A percentile compares a stretch with the other conserved stretches of the same genome.
phyloP scores from a whole-genome alignment of 2,797 vertebrate genomes.

The Zenarchopterus dispar region DNA sequence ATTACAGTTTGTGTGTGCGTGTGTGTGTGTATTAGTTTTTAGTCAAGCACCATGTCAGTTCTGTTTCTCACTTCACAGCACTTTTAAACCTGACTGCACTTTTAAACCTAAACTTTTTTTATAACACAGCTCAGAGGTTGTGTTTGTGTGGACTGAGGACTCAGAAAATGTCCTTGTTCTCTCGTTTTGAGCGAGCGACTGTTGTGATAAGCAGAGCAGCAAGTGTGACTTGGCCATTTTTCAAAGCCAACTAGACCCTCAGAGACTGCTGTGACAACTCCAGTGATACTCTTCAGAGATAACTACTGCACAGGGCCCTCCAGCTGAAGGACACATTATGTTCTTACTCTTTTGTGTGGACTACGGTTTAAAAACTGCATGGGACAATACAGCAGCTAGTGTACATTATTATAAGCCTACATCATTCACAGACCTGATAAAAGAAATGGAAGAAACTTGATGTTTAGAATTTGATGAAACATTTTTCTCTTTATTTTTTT shows the following conservation, averaged over 20 bases:
- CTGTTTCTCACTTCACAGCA: not conserved
- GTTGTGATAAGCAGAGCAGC: constrained; percentile 51
- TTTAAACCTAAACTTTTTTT: not conserved
- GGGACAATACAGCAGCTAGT: not conserved
- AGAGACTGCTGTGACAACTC: constrained; percentile 18
- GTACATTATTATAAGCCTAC: constrained; percentile 12
- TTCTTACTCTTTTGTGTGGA: constrained; percentile 4
- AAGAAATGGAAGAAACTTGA: too few species aligned
- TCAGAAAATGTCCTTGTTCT: constrained; percentile 44
- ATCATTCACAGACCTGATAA: constrained; percentile 2
- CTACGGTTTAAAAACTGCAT: not conserved
- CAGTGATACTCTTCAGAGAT: not conserved
- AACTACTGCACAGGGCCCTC: constrained; percentile 5
- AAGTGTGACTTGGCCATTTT: constrained; percentile 37
- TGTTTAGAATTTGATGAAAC: too few species aligned
- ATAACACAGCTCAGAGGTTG: not conserved
- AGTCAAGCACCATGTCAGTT: constrained; percentile 16
- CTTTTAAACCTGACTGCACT: constrained; percentile 11
- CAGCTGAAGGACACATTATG: not conserved
- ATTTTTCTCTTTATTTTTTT: too few species aligned
- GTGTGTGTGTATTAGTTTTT: constrained; percentile 8
- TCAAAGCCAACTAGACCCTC: not conserved
- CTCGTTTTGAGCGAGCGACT: constrained; percentile 35
- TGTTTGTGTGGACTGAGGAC: not conserved
- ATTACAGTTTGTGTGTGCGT: not conserved